Evolutionary conservation across 1,140 invertebrate genomes (phyloP).

Genomic region (Leucophenga varia): DNA sequence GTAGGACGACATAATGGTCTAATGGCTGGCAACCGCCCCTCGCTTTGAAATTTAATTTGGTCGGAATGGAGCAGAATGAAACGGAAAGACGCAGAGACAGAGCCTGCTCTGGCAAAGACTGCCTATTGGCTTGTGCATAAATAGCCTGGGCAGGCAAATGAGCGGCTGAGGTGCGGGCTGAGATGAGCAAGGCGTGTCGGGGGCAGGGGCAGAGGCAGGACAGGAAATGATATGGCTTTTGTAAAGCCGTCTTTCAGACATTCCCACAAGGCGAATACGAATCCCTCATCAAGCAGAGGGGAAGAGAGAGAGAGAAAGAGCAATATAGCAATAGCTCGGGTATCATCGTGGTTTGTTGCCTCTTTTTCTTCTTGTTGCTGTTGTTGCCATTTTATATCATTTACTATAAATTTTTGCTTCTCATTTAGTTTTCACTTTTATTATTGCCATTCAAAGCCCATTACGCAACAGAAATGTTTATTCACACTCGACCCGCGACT

Average conservation of each 20-base stretch:
- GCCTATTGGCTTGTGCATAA: conserved; percentile 21
- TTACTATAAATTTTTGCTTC: conserved; percentile 31
- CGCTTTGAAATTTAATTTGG: conserved; percentile 35
- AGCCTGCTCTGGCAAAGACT: neutral
- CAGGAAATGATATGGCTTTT: conserved; percentile 38
- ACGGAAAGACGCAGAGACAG: conserved; percentile 4
- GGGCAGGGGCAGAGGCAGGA: too few species aligned
- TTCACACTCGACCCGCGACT: conserved; percentile 1
- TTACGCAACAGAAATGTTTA: conserved; percentile 33
- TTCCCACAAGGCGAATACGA: too few species aligned
- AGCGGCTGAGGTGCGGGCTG: too few species aligned
- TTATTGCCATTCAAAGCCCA: conserved; percentile 18
- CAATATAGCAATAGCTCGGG: too few species aligned
- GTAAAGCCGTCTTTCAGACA: too few species aligned
- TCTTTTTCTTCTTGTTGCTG: conserved; percentile 2
- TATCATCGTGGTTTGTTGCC: neutral
- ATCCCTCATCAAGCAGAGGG: too few species aligned
- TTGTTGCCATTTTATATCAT: conserved; percentile 25
- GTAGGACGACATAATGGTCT: conserved; percentile 28
- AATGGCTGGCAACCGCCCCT: conserved; percentile 29
- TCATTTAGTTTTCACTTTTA: conserved; percentile 48
- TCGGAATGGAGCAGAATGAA: conserved; percentile 3
- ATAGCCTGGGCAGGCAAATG: neutral
- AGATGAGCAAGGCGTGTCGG: too few species aligned
- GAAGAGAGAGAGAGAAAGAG: too few species aligned